phyloP scores from a whole-genome alignment of 1,140 invertebrate species.

The Drosophila leontia region DNA sequence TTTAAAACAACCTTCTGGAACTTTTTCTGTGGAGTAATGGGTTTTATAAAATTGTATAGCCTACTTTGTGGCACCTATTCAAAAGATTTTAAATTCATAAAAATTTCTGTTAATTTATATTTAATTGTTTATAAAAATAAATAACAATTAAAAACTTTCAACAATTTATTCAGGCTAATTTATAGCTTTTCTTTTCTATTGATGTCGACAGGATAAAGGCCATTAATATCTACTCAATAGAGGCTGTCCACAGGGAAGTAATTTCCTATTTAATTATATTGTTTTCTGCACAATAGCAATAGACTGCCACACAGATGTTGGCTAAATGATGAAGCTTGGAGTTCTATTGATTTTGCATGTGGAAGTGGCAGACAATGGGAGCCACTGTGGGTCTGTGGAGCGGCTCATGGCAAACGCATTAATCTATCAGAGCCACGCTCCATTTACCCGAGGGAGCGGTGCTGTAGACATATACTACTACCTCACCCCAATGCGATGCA shows the following conservation, averaged over 20 bases:
- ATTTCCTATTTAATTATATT: constrained; percentile 47
- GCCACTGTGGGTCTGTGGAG: constrained; percentile 26
- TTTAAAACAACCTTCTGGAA: neutral
- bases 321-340: constrained; percentile 19
- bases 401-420: constrained; percentile 54
- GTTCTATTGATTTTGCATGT: constrained; percentile 68
- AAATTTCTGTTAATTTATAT: neutral
- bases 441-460: constrained; percentile 61
- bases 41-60: neutral
- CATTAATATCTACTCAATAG: neutral
- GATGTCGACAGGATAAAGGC: neutral
- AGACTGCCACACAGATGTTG: neutral
- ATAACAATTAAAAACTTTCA: neutral
- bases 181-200: neutral
- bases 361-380: constrained; percentile 28
- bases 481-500: neutral
- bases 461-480: neutral
- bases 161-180: neutral
- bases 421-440: constrained; percentile 79
- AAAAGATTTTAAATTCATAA: neutral
- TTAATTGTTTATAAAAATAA: neutral
- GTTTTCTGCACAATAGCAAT: constrained; percentile 40
- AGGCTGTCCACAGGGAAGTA: constrained; percentile 8
- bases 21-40: too few species aligned
- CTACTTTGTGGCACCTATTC: neutral